phyloP scores from a whole-genome alignment of 1,140 invertebrate species.

The Drosophila nigrodunni region DNA sequence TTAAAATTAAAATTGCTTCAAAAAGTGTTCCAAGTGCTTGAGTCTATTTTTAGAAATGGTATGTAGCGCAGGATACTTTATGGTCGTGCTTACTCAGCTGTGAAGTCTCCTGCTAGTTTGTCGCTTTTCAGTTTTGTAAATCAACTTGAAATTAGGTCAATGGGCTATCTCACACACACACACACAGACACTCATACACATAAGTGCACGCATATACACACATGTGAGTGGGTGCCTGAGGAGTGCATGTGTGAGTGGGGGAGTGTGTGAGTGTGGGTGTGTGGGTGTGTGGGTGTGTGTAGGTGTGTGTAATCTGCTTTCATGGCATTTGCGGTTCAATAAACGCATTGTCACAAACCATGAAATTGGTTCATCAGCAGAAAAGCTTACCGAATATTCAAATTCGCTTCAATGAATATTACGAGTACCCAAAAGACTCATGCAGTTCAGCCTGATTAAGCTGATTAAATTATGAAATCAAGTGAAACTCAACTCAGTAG shows the following conservation, averaged over 20 bases:
- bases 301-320: constrained; percentile 22
- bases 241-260: constrained; percentile 18
- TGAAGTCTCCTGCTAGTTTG: neutral
- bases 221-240: neutral
- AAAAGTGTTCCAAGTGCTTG: too few species aligned
- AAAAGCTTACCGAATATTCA: constrained; percentile 3
- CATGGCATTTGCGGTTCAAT: constrained; percentile 66
- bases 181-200: neutral
- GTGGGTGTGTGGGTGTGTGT: constrained; percentile 6
- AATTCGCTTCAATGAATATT: neutral
- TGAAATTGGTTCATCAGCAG: constrained; percentile 35
- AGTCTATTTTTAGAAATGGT: too few species aligned
- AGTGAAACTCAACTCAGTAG: neutral
- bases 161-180: constrained; percentile 71
- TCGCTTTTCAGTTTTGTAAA: constrained; percentile 70
- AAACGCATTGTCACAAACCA: constrained; percentile 55
- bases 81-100: too few species aligned
- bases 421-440: constrained; percentile 7
- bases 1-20: too few species aligned
- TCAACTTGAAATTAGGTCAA: constrained; percentile 80
- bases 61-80: too few species aligned
- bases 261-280: constrained; percentile 12
- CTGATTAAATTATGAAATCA: neutral
- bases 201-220: constrained; percentile 7
- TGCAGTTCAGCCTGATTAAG: too few species aligned